These are phyloP conservation scores for Anableps anableps DNA, from an alignment of 2,797 vertebrate species.

Conservation along the genomic window DNA sequence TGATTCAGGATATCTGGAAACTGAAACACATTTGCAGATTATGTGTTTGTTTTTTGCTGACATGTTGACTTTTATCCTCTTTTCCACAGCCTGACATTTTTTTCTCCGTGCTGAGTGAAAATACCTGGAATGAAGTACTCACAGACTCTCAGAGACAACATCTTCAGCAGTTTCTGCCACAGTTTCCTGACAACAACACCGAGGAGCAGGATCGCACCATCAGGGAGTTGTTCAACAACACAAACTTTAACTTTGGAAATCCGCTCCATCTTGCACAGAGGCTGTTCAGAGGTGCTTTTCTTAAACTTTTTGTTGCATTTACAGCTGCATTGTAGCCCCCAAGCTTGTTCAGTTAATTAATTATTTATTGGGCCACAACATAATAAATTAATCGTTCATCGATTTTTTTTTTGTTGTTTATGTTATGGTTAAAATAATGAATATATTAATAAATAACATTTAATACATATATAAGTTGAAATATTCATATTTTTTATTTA, in stretches of 20 bases:
- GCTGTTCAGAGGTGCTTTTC: constrained; percentile 88
- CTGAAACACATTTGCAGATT: background rate
- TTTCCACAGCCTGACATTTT: constrained; percentile 91
- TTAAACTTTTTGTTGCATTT: background rate
- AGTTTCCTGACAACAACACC: constrained; percentile 83
- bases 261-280: constrained; percentile 94
- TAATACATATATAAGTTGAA: too few species aligned
- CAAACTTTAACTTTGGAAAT: constrained; percentile 93
- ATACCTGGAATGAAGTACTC: constrained; percentile 91
- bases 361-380: background rate
- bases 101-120: constrained; percentile 93
- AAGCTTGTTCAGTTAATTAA: background rate
- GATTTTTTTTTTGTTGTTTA: background rate
- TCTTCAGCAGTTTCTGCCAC: constrained; percentile 91
- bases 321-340: background rate
- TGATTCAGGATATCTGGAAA: background rate
- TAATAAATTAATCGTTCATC: background rate
- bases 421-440: background rate
- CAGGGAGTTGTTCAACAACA: constrained; percentile 86
- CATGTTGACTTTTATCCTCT: background rate
- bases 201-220: constrained; percentile 87
- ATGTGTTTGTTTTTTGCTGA: background rate
- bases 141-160: constrained; percentile 90
- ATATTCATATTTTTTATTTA: too few species aligned
- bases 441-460: too few species aligned